Conservation (phyloP, 92 coral and sea anemone genomes). For the Pocillopora meandrina region DNA sequence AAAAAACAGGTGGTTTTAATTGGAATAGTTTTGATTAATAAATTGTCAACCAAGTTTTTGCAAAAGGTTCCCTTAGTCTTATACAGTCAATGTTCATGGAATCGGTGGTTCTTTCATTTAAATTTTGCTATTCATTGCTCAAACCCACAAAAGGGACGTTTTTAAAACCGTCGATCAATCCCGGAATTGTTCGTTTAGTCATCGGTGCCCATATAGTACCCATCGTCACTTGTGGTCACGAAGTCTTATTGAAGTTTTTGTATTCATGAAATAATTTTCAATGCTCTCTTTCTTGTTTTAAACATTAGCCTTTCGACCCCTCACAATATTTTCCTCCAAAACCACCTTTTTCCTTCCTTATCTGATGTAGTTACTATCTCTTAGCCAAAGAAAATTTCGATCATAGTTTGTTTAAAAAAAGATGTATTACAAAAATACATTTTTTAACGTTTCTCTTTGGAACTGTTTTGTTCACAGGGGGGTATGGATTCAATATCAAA, state of each 20-base stretch:
- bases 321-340: too few relatives aligned
- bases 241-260: neutral
- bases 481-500: conserved; percentile 92
- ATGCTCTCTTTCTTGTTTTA: too few relatives aligned
- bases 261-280: neutral
- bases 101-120: neutral
- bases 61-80: neutral
- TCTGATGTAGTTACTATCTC: too few relatives aligned
- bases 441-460: neutral
- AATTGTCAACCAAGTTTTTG: neutral
- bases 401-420: too few relatives aligned
- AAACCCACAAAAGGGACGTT: conserved; percentile 4
- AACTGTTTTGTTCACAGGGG: conserved; percentile 41
- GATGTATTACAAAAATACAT: too few relatives aligned
- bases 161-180: neutral
- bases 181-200: neutral
- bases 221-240: neutral
- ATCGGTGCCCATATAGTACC: neutral
- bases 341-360: too few relatives aligned
- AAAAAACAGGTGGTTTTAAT: neutral
- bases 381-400: too few relatives aligned
- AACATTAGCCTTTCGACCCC: too few relatives aligned
- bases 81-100: neutral
- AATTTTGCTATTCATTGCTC: neutral
- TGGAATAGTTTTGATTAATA: neutral